Conservation (phyloP, 2,797 vertebrate species). For the Austrolebias charrua region DNA sequence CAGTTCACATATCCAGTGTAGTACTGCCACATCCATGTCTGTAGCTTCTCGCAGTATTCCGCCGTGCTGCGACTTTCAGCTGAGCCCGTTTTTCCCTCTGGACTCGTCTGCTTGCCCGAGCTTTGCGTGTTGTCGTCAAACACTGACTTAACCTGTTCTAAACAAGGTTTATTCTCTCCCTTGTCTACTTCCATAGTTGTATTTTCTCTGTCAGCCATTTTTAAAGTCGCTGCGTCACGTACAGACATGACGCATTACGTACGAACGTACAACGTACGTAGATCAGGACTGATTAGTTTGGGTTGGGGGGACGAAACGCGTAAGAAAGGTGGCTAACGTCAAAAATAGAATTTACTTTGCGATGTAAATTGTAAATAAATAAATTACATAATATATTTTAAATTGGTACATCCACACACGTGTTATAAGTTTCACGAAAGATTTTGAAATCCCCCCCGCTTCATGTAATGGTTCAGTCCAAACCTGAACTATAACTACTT, state of each 20-base stretch:
- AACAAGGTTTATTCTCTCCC: slow-evolving; percentile 38
- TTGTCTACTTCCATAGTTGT: slow-evolving; percentile 64
- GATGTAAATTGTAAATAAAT: not conserved
- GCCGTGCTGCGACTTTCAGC: slow-evolving; percentile 52
- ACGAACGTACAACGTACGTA: slow-evolving; percentile 13
- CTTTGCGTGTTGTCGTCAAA: not conserved
- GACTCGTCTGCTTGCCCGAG: not conserved
- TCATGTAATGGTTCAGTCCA: slow-evolving; percentile 38
- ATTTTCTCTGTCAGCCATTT: slow-evolving; percentile 78
- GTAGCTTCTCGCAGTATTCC: slow-evolving; percentile 89
- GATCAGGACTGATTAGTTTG: slow-evolving; percentile 6
- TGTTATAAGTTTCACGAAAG: not conserved
- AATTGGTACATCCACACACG: fast-evolving
- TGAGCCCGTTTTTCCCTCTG: slow-evolving; percentile 6
- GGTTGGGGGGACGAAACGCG: too few relatives aligned
- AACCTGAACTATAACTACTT: not conserved
- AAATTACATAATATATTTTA: too few relatives aligned
- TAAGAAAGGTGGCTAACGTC: not conserved
- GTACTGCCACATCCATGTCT: slow-evolving; percentile 96
- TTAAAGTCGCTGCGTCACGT: slow-evolving; percentile 47
- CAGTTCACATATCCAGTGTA: slow-evolving; percentile 88
- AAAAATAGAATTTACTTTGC: not conserved
- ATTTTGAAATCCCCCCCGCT: not conserved
- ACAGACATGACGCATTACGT: slow-evolving; percentile 15
- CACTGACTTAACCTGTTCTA: slow-evolving; percentile 18